Conservation (phyloP, 2,888 invertebrate species). For the Brachycybe producta region DNA sequence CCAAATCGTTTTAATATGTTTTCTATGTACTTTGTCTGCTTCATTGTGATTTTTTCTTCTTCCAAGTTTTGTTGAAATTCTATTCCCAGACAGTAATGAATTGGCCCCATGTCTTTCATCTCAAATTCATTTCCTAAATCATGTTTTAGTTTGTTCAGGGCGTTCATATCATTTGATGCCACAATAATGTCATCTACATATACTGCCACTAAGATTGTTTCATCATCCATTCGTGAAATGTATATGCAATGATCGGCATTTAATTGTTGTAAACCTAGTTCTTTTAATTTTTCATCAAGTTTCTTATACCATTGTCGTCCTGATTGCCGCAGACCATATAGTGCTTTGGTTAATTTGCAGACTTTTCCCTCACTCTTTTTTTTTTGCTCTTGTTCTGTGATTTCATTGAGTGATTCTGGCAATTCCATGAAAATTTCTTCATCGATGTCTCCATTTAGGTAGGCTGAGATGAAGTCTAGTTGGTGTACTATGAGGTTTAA, state of each 20-base stretch:
- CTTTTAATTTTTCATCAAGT: background rate
- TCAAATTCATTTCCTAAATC: too few relatives aligned
- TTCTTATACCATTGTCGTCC: conserved; percentile 14
- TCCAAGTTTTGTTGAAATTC: too few relatives aligned
- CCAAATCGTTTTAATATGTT: too few relatives aligned
- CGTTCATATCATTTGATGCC: too few relatives aligned
- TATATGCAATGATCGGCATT: conserved; percentile 11
- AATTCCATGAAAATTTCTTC: conserved; percentile 7
- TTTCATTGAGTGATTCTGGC: background rate
- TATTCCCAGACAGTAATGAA: too few relatives aligned
- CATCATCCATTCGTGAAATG: background rate
- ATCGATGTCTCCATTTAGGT: conserved; percentile 6
- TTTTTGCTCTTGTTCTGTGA: too few relatives aligned
- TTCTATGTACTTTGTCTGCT: too few relatives aligned
- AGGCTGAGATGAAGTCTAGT: conserved; percentile 6
- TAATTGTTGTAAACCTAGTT: background rate
- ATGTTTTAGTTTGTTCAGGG: too few relatives aligned
- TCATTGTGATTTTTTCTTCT: too few relatives aligned
- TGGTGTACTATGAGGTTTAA: conserved; percentile 3
- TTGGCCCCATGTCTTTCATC: too few relatives aligned
- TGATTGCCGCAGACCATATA: conserved; percentile 13
- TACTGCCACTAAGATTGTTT: too few relatives aligned
- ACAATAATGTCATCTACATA: too few relatives aligned
- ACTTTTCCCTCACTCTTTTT: conserved; percentile 1
- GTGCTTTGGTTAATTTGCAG: background rate